Evolutionary conservation across 2,113 vertebrate genomes (phyloP).

Genomic region (Grammomys dolichurus): DNA sequence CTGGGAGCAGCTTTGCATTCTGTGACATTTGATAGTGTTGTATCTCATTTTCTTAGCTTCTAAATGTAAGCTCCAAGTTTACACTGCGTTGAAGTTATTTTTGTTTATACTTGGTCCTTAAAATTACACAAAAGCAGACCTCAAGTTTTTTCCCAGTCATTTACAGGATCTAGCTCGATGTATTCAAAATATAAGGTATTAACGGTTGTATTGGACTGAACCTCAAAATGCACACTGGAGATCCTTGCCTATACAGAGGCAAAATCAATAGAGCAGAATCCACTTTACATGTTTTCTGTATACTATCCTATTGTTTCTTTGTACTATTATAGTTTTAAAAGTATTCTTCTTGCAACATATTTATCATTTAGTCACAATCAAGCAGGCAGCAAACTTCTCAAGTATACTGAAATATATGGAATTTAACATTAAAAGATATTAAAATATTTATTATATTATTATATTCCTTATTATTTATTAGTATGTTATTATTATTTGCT

Average conservation of each 20-base stretch:
- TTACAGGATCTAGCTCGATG: neutral
- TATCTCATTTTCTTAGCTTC: neutral
- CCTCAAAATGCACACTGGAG: neutral
- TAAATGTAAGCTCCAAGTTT: neutral
- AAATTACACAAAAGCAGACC: neutral
- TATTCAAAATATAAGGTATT: neutral
- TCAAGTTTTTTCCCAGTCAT: neutral
- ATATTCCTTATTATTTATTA: too few species aligned
- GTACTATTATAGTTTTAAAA: neutral
- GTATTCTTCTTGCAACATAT: neutral
- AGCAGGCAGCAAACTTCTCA: neutral
- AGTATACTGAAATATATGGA: neutral
- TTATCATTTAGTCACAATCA: conserved; percentile 14
- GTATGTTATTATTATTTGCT: neutral
- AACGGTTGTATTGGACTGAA: neutral
- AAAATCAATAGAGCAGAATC: neutral
- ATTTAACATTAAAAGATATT: conserved; percentile 36
- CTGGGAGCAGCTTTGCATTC: neutral
- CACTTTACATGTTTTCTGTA: neutral
- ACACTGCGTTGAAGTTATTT: neutral
- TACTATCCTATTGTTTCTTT: conserved; percentile 19
- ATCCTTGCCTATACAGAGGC: neutral
- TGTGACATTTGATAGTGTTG: neutral
- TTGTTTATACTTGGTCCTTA: conserved; percentile 4
- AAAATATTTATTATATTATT: neutral